Base-by-base conservation (phyloP, 2,888 invertebrate genomes). In the Uloborus plumipes region DNA sequence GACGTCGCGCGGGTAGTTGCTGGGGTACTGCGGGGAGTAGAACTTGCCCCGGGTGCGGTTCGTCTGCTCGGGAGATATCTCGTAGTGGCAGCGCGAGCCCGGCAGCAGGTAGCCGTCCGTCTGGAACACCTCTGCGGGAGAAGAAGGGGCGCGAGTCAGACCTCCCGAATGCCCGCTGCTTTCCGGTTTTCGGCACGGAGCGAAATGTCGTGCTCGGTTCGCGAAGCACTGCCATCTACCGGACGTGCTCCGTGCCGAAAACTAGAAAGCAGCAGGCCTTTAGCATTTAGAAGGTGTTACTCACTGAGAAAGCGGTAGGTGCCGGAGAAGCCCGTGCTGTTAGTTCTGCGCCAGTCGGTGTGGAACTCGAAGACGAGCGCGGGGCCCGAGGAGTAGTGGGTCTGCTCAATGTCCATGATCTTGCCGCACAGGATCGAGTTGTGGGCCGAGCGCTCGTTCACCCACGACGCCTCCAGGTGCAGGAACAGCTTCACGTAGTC, bases 1-100 rank as follows among this genome's bases (percentile, higher is more conserved):
- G 87, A 95, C 93, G 89, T 96, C 95, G 89, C 94, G 94, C 22
- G 98, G 97, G 90, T 98, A 98, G 87, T 94, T 94, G 87, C 98
- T 97, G 85, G 98, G 98, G 91, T 97, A 98, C 80, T 95, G 93
- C 0, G 98, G 98, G 73, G 98, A 98, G 90, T 94, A 95, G 88
- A 96, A 93, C 79, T 93, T 92, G 76, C 95, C 95, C 89, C 94
- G 93, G 20, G 92, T 91, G 82, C 92, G 92, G 84, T 92, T 91
- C 87, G 91, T 92, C 87, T 93, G 92, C 58, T 92, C 92, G 88
- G 94, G 93, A 88, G 93, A 92, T 90, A 95, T 95, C 90, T 94
- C 94, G 90, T 93, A 94, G 90, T 96, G 95, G 89, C 96, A 96
- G 90, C 93, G 93, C 74, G 94, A 94, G 59, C 93, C 94, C 31